A percentile compares a stretch with the other conserved stretches of the same genome.
Evolutionary conservation across 2,113 vertebrate genomes (phyloP).

Genomic region (Apeltes quadracus): DNA sequence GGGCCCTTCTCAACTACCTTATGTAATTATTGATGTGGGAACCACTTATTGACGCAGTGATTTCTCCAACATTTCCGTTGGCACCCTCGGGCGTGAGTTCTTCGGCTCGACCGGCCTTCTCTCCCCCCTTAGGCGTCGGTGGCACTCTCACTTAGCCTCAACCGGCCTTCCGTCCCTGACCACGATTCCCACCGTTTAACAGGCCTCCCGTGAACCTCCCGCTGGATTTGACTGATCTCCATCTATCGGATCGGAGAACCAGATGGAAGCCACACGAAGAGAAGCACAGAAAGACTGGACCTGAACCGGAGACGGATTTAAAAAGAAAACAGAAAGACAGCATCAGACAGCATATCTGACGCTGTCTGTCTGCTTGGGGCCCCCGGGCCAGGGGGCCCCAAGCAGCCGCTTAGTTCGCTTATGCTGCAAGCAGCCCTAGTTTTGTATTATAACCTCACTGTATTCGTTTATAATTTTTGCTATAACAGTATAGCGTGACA

Average conservation of each 20-base stretch:
- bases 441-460: too few species aligned
- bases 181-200: slow-evolving; percentile 20
- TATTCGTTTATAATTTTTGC: too few species aligned
- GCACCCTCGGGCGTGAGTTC: slow-evolving; percentile 25
- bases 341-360: too few species aligned
- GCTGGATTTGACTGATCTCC: slow-evolving; percentile 54
- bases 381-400: too few species aligned
- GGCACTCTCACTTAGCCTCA: slow-evolving; percentile 32
- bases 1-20: not conserved
- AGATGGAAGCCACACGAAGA: slow-evolving; percentile 33
- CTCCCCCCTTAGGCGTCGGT: slow-evolving; percentile 7
- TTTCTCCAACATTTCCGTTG: slow-evolving; percentile 28
- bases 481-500: too few species aligned
- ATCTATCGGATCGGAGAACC: slow-evolving; percentile 19
- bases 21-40: not conserved
- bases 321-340: too few species aligned
- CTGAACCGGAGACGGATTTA: not conserved
- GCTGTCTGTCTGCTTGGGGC: too few species aligned
- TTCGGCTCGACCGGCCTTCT: not conserved
- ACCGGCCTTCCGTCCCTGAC: slow-evolving; percentile 22
- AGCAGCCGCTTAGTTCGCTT: too few species aligned
- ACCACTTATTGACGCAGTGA: not conserved
- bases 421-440: too few species aligned
- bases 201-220: slow-evolving; percentile 37
- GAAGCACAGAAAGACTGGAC: not conserved